Conservation (phyloP, 2,113 vertebrate species). For the Myotis lucifugus region DNA sequence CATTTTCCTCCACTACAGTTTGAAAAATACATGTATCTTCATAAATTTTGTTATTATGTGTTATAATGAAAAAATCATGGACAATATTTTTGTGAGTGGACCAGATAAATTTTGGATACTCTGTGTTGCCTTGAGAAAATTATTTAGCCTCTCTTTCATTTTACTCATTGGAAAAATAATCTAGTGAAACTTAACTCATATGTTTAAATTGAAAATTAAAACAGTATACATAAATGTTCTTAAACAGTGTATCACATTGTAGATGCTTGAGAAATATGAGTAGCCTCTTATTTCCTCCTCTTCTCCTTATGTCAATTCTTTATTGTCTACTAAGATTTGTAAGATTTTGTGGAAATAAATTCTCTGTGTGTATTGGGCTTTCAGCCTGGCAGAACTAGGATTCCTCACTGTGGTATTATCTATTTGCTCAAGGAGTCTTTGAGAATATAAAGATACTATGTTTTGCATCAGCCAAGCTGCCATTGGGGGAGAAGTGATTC, state of each 20-base stretch:
- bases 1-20: not conserved
- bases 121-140: not conserved
- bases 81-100: not conserved
- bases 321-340: not conserved
- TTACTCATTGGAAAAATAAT: not conserved
- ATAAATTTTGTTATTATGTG: not conserved
- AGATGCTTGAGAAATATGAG: not conserved
- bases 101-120: not conserved
- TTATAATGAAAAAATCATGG: not conserved
- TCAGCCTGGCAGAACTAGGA: not conserved
- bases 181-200: not conserved
- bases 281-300: not conserved
- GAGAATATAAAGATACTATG: not conserved
- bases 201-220: not conserved
- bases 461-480: not conserved
- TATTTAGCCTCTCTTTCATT: constrained; percentile 8
- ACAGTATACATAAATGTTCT: not conserved
- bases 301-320: not conserved
- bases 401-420: not conserved
- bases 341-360: not conserved
- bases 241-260: not conserved
- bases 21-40: not conserved
- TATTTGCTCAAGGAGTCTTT: not conserved
- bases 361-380: not conserved
- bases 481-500: not conserved